These are phyloP conservation scores for Cyanocitta stelleri DNA, from an alignment of 2,113 vertebrate species.

Conservation along the genomic window DNA sequence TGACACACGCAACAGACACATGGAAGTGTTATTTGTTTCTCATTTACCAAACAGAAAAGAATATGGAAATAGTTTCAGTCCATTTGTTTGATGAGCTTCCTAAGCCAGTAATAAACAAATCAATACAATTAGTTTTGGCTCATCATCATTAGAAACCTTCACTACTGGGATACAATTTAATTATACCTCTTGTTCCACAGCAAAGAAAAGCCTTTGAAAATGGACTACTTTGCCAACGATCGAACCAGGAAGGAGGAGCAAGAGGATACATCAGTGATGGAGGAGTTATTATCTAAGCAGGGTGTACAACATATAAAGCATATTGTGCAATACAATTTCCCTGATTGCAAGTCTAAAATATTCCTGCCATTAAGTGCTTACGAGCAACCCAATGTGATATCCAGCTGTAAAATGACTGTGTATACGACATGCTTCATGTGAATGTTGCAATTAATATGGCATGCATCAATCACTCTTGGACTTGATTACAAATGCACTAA, in stretches of 20 bases:
- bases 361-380: slow-evolving; percentile 43
- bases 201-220: slow-evolving; percentile 60
- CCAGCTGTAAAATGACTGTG: slow-evolving; percentile 45
- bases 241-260: not conserved
- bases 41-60: slow-evolving; percentile 78
- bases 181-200: slow-evolving; percentile 67
- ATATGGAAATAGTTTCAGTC: slow-evolving; percentile 81
- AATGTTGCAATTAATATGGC: slow-evolving; percentile 49
- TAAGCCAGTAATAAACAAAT: slow-evolving; percentile 80
- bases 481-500: slow-evolving; percentile 52
- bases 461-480: slow-evolving; percentile 57
- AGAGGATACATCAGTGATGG: slow-evolving; percentile 11
- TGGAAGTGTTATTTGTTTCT: slow-evolving; percentile 75
- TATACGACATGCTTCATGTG: slow-evolving; percentile 41
- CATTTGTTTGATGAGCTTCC: slow-evolving; percentile 82
- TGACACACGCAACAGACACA: slow-evolving; percentile 64
- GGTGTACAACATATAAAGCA: slow-evolving; percentile 8
- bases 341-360: slow-evolving; percentile 55
- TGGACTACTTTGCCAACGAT: slow-evolving; percentile 41
- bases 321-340: slow-evolving; percentile 62
- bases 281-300: slow-evolving; percentile 14
- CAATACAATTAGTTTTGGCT: slow-evolving; percentile 83
- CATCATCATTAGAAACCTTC: slow-evolving; percentile 75
- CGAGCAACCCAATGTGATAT: slow-evolving; percentile 47
- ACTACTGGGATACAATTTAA: slow-evolving; percentile 72